Conservation (phyloP, 2,113 vertebrate species). For the Danionella cerebrum region DNA sequence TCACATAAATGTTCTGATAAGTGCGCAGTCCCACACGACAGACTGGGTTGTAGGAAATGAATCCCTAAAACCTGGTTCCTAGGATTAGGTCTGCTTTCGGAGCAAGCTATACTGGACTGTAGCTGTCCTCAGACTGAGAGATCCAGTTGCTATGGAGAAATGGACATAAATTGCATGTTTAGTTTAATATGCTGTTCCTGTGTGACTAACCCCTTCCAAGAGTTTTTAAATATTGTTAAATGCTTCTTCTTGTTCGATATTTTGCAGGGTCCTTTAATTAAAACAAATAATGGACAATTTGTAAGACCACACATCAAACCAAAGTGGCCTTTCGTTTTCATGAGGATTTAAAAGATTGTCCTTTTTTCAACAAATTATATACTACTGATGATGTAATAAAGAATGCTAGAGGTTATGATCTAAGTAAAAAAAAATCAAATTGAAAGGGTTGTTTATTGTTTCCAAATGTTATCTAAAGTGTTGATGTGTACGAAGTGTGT, state of each 20-base stretch:
- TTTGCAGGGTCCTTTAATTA: too few species aligned
- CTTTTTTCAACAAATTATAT: too few species aligned
- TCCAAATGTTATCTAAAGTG: background rate
- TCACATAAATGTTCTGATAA: background rate
- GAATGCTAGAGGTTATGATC: too few species aligned
- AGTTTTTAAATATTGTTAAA: too few species aligned
- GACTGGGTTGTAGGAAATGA: background rate
- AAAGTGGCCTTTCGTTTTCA: too few species aligned
- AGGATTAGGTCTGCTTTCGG: conserved; percentile 52
- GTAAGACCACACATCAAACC: too few species aligned
- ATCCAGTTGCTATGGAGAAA: background rate
- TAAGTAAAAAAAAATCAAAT: too few species aligned
- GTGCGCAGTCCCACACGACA: background rate
- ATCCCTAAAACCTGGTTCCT: background rate
- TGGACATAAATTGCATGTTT: background rate
- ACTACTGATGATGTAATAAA: too few species aligned
- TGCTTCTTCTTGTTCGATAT: too few species aligned
- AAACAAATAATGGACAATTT: too few species aligned
- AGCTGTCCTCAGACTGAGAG: background rate
- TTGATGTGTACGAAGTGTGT: background rate
- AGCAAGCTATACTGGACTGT: conserved; percentile 2
- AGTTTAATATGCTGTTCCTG: conserved; percentile 4
- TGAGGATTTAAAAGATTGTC: too few species aligned
- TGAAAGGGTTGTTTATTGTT: too few species aligned
- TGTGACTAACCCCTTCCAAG: background rate